Evolutionary conservation across 1,140 invertebrate species (phyloP).

Genomic region (Drosophila sturtevanti): DNA sequence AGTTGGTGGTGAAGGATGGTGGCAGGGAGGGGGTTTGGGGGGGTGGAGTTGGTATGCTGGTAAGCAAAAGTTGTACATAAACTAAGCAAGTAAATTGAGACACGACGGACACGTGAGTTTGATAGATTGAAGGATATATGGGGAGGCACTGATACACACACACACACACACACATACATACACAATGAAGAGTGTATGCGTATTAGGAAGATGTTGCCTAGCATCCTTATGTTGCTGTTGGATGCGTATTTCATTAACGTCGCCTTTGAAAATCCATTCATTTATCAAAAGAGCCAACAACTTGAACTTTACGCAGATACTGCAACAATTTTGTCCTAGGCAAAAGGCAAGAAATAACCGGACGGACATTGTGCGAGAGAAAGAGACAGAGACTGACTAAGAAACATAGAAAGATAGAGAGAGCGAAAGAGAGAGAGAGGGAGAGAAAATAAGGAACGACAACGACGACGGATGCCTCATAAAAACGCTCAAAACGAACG

Average conservation of each 20-base stretch:
- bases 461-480: conserved; percentile 37
- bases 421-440: too few species aligned
- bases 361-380: not conserved
- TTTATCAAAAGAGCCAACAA: conserved; percentile 78
- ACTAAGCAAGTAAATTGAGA: conserved; percentile 80
- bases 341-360: not conserved
- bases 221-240: conserved; percentile 20
- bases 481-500: conserved; percentile 48
- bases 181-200: not conserved
- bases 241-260: conserved; percentile 74
- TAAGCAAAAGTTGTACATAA: conserved; percentile 54
- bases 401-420: too few species aligned
- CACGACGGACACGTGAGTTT: conserved; percentile 77
- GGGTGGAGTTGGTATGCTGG: not conserved
- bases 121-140: conserved; percentile 72
- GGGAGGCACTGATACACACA: conserved; percentile 9
- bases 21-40: too few species aligned
- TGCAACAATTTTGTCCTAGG: conserved; percentile 67
- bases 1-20: not conserved
- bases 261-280: conserved; percentile 80
- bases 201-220: not conserved
- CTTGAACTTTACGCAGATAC: conserved; percentile 65
- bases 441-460: too few species aligned
- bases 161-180: conserved; percentile 23
- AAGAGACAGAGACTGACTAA: too few species aligned